Evolutionary conservation across 1,140 invertebrate species (phyloP).

Genomic region (Arctopsyche grandis): DNA sequence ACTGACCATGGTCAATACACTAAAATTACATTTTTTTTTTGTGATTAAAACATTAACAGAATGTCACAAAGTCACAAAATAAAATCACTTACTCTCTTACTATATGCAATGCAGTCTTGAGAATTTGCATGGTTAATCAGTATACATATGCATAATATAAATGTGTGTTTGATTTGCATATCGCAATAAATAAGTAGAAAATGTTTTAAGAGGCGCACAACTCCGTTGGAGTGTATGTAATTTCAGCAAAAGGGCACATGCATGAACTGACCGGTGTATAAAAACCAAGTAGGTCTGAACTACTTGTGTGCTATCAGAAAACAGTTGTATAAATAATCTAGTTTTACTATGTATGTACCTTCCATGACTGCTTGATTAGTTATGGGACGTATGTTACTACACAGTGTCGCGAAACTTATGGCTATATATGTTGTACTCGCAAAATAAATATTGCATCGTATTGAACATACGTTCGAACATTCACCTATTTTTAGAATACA

Average conservation of each 20-base stretch:
- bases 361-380: neutral
- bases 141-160: neutral
- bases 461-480: too few relatives aligned
- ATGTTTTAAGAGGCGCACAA: too few relatives aligned
- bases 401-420: neutral
- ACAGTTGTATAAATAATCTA: conserved; percentile 19
- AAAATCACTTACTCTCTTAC: conserved; percentile 44
- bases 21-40: conserved; percentile 26
- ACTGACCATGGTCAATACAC: conserved; percentile 47
- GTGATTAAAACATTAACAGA: too few relatives aligned
- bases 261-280: neutral
- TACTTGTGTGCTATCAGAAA: neutral
- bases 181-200: neutral
- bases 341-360: neutral
- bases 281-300: neutral
- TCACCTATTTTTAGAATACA: too few relatives aligned
- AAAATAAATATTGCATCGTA: neutral
- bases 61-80: neutral
- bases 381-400: neutral
- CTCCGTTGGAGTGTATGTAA: neutral
- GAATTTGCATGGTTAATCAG: neutral
- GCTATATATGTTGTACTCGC: too few relatives aligned
- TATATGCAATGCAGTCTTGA: conserved; percentile 51
- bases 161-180: neutral
- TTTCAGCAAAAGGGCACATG: too few relatives aligned